Percentiles rank a stretch among this genome's conserved stretches.
phyloP scores from a whole-genome alignment of 2,888 invertebrate genomes.

The Aspidiotus destructor region DNA sequence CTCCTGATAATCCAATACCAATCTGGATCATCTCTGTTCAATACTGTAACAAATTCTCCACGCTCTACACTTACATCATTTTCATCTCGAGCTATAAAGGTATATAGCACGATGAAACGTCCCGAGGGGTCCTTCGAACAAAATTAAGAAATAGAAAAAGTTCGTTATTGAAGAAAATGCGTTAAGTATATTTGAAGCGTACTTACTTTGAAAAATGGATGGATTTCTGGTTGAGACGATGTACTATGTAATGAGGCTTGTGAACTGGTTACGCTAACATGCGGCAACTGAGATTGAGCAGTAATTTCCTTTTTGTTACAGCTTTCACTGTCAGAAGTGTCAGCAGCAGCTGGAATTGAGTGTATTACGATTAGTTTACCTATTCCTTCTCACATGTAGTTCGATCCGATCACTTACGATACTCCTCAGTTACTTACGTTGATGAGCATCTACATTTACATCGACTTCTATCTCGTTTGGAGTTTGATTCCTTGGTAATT shows the following conservation, averaged over 20 bases:
- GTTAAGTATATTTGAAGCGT: not conserved
- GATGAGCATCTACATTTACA: conserved; percentile 28
- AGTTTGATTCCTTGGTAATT: conserved; percentile 59
- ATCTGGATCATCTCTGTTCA: conserved; percentile 89
- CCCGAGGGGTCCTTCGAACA: conserved; percentile 67
- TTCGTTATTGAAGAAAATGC: not conserved
- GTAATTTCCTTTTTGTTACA: conserved; percentile 49
- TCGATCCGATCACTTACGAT: too few relatives aligned
- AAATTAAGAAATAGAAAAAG: not conserved
- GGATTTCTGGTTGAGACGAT: conserved; percentile 47
- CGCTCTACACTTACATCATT: conserved; percentile 88
- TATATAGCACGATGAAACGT: conserved; percentile 82
- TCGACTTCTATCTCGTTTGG: conserved; percentile 35
- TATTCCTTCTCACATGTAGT: too few relatives aligned
- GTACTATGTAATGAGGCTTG: conserved; percentile 47
- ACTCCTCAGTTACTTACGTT: not conserved
- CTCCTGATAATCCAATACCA: conserved; percentile 94
- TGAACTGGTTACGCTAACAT: conserved; percentile 44
- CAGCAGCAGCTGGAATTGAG: conserved; percentile 41
- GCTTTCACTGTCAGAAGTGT: conserved; percentile 54
- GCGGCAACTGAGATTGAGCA: conserved; percentile 40
- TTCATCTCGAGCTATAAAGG: conserved; percentile 84
- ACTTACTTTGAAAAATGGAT: conserved; percentile 50
- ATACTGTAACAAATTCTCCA: conserved; percentile 89
- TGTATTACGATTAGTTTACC: not conserved